Conservation (phyloP, 2,797 vertebrate species). For the Margarornis squamiger region DNA sequence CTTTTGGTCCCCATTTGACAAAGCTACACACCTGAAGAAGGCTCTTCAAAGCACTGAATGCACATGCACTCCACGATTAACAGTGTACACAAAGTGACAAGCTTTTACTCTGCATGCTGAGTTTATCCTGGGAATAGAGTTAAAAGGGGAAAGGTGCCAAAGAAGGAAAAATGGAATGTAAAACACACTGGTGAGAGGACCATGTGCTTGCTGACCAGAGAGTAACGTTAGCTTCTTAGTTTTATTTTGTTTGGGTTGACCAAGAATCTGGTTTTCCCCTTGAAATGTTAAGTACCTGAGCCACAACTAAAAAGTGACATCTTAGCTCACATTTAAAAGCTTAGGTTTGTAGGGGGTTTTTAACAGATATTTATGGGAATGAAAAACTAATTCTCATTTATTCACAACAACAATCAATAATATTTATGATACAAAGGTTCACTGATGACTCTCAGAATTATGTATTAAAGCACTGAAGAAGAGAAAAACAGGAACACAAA, state of each 20-base stretch:
- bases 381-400: not conserved
- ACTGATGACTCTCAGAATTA: not conserved
- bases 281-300: not conserved
- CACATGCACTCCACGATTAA: not conserved
- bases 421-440: not conserved
- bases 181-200: not conserved
- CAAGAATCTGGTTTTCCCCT: not conserved
- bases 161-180: not conserved
- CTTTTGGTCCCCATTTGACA: too few species aligned
- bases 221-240: not conserved
- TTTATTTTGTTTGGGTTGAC: not conserved
- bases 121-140: not conserved
- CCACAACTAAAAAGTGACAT: not conserved
- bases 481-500: not conserved
- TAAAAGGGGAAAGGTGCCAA: not conserved
- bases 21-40: too few species aligned
- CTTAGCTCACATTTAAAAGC: not conserved
- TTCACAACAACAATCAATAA: not conserved
- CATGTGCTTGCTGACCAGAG: not conserved
- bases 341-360: not conserved
- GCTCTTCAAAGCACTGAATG: too few species aligned
- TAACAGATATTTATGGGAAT: not conserved
- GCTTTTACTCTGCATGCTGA: not conserved
- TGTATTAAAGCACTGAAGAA: not conserved
- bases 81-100: not conserved